A percentile compares a stretch with the other conserved stretches of the same genome.
These are phyloP conservation scores for Andricus grossulariae DNA, from an alignment of 1,140 invertebrate genomes.

Conservation along the genomic window DNA sequence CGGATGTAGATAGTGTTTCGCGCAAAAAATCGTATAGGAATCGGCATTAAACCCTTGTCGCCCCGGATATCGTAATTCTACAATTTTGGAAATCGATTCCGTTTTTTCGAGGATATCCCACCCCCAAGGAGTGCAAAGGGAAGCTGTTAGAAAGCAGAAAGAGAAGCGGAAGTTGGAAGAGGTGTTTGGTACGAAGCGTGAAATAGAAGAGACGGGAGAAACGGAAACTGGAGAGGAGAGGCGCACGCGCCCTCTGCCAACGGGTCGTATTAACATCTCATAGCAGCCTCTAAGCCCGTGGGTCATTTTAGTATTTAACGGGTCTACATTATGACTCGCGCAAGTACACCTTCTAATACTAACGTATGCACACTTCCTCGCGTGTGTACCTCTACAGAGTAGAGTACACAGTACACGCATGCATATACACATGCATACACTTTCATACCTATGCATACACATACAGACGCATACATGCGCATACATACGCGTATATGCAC, in stretches of 20 bases:
- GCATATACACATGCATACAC: no score
- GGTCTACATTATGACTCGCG: conserved; percentile 51
- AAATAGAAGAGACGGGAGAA: conserved; percentile 28
- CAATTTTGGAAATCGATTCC: no score
- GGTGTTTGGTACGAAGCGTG: conserved; percentile 25
- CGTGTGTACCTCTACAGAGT: not conserved
- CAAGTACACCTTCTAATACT: conserved; percentile 41
- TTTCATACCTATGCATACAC: no score
- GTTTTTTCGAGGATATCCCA: no score
- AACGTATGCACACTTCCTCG: conserved; percentile 40
- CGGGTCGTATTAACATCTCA: conserved; percentile 64
- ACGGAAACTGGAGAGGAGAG: conserved; percentile 36
- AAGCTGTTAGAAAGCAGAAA: not conserved
- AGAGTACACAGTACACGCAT: no score
- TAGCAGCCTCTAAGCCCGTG: conserved; percentile 52
- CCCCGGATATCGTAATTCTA: no score
- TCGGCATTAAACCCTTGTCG: no score
- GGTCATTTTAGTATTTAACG: conserved; percentile 66
- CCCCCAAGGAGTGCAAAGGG: no score
- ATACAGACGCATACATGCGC: no score
- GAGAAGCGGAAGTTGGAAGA: conserved; percentile 26
- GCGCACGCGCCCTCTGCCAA: conserved; percentile 41
- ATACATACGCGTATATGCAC: no score
- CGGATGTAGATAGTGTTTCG: no score
- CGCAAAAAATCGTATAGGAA: no score